A percentile compares a stretch with the other conserved stretches of the same genome.
phyloP scores from a whole-genome alignment of 1,140 invertebrate species.

The Coelopa frigida region DNA sequence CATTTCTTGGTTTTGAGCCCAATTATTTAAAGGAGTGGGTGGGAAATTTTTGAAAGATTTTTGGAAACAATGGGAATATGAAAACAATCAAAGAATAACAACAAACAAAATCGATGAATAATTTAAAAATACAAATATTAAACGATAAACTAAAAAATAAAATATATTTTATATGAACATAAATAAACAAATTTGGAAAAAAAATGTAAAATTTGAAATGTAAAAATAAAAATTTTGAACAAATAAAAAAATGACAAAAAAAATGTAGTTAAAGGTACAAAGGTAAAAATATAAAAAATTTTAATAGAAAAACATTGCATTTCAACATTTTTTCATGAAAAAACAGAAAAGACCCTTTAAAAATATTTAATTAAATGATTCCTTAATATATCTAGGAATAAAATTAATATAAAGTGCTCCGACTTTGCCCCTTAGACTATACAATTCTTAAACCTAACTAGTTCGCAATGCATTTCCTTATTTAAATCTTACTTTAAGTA shows the following conservation, averaged over 20 bases:
- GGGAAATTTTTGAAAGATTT: background rate
- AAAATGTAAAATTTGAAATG: background rate
- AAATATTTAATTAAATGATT: too few species aligned
- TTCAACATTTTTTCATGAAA: too few species aligned
- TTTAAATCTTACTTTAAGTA: too few species aligned
- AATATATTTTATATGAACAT: background rate
- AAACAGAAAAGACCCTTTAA: too few species aligned
- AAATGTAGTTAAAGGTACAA: background rate
- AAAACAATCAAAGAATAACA: background rate
- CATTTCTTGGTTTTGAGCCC: too few species aligned
- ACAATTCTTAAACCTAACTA: too few species aligned
- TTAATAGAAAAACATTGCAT: background rate
- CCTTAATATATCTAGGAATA: too few species aligned
- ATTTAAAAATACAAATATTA: background rate
- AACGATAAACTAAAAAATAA: background rate
- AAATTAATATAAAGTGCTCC: too few species aligned
- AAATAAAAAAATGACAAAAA: background rate
- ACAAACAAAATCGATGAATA: background rate
- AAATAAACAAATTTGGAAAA: background rate
- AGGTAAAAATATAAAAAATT: background rate
- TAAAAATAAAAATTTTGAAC: background rate
- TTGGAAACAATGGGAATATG: background rate
- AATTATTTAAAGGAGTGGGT: too few species aligned
- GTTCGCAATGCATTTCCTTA: too few species aligned
- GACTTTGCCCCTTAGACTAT: too few species aligned